phyloP scores from a whole-genome alignment of 2,888 invertebrate genomes.

The Hybos culiciformis region DNA sequence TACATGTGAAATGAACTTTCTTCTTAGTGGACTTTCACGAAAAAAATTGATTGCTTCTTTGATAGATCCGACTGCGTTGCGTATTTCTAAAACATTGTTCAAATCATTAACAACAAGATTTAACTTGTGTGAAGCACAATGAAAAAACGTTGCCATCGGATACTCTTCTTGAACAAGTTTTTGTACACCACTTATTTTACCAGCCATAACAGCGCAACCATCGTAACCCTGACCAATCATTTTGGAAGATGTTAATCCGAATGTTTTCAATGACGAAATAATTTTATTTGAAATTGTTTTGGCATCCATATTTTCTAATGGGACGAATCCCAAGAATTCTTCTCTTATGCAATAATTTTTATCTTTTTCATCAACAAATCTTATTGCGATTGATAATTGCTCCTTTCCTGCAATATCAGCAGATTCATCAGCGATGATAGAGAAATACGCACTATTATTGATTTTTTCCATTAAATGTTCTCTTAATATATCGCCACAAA shows the following conservation, averaged over 20 bases:
- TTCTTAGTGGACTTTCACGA: conserved; percentile 7
- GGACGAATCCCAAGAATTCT: conserved; percentile 20
- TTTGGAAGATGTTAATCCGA: conserved; percentile 13
- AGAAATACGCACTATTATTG: conserved; percentile 16
- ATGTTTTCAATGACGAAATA: conserved; percentile 15
- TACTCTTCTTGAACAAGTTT: conserved; percentile 18
- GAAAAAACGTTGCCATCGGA: conserved; percentile 18
- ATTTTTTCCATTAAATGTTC: conserved; percentile 18
- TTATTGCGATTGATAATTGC: conserved; percentile 19
- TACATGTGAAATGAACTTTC: conserved; percentile 13
- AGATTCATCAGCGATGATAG: conserved; percentile 19
- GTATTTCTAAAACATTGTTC: conserved; percentile 16
- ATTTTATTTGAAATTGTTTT: conserved; percentile 17
- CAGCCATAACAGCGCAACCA: conserved; percentile 21
- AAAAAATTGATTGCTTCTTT: conserved; percentile 19
- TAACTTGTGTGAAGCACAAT: conserved; percentile 20
- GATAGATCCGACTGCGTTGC: conserved; percentile 17
- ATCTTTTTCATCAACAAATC: conserved; percentile 18
- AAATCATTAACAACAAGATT: conserved; percentile 19
- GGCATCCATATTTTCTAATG: conserved; percentile 16
- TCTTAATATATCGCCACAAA: conserved; percentile 19
- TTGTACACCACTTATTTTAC: conserved; percentile 20
- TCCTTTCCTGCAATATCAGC: conserved; percentile 19
- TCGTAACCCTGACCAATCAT: conserved; percentile 20
- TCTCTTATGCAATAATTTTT: conserved; percentile 14